Base-by-base conservation (phyloP, 2,113 vertebrate genomes). In the Ochotona curzoniae region DNA sequence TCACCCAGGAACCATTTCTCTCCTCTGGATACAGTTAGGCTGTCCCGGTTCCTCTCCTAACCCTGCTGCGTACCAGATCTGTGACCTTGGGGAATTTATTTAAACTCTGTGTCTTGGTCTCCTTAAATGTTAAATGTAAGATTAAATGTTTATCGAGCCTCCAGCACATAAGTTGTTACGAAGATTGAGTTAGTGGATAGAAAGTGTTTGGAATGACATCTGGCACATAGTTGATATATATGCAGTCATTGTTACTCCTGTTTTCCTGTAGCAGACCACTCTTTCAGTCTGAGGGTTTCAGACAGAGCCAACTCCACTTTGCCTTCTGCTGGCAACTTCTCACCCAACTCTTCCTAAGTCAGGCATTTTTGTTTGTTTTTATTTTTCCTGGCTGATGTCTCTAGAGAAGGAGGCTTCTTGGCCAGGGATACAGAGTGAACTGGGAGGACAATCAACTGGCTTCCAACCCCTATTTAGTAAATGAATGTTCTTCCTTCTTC, bases 391-490 rank as follows among this genome's bases (percentile, higher is more conserved):
- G 10, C 17, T 71, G 18, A 1, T 70, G n/a, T 63, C 32, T 86
- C 44, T 73, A 38, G 90, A 87, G 6, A 66, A 87, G 66, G 89
- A 30, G 38, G n/a, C 30, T 84, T 91, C 47, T 82, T 73, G 76
- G 49, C n/a, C 63, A 83, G 57, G 20, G 57, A 44, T 60, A 3
- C 35, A 38, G 32, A 70, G 51, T 61, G 18, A 54, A 38, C 87
- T 32, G 64, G 15, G 5, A 30, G 20, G 57, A 66, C 51, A 7
- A 23, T 7, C 6, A 35, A 28, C 63, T 54, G n/a, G 67, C 54
- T 63, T 71, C 32, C 9, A 71, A 3, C 15, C 20, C 8, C 11
- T 44, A 7, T 73, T 80, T 30, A 69, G 57, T 80, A 78, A 89
- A 57, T 35, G 17, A 91, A 87, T 78, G 25, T 9, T 51, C 54